phyloP scores from a whole-genome alignment of 2,797 vertebrate species.

The Mycteria americana region DNA sequence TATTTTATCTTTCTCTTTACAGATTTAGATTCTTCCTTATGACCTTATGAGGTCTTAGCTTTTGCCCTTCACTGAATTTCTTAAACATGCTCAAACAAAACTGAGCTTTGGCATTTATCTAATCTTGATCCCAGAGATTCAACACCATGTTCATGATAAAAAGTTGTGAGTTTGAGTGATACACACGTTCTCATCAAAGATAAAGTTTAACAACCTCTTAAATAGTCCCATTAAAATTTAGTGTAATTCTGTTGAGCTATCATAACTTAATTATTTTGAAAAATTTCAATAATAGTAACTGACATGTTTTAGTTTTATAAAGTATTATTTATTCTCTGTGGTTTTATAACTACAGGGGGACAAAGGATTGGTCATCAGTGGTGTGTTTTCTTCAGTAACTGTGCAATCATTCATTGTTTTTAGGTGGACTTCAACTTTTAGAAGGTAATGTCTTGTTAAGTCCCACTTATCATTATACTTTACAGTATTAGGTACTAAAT shows the following conservation, averaged over 20 bases:
- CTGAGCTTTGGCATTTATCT: neutral
- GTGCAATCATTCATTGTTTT: neutral
- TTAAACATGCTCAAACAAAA: neutral
- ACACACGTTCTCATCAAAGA: neutral
- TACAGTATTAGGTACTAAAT: neutral
- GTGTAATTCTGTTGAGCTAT: neutral
- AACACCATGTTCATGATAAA: neutral
- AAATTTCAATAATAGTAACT: neutral
- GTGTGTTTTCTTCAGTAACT: neutral
- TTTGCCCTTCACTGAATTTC: neutral
- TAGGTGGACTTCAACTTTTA: neutral
- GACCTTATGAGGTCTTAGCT: neutral
- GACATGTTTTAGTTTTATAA: neutral
- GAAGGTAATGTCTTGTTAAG: neutral
- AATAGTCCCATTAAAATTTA: neutral
- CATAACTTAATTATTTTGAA: neutral
- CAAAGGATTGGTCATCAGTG: neutral
- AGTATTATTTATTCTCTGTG: neutral
- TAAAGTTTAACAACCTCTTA: neutral
- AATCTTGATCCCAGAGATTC: neutral
- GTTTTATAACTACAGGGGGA: neutral
- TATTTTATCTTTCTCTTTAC: neutral
- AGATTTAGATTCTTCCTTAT: neutral
- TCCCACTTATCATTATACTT: neutral
- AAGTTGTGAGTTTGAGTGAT: neutral